Percentiles rank a stretch among this genome's conserved stretches.
Conservation (phyloP, 2,797 vertebrate species). For the Oryzias sinensis region DNA sequence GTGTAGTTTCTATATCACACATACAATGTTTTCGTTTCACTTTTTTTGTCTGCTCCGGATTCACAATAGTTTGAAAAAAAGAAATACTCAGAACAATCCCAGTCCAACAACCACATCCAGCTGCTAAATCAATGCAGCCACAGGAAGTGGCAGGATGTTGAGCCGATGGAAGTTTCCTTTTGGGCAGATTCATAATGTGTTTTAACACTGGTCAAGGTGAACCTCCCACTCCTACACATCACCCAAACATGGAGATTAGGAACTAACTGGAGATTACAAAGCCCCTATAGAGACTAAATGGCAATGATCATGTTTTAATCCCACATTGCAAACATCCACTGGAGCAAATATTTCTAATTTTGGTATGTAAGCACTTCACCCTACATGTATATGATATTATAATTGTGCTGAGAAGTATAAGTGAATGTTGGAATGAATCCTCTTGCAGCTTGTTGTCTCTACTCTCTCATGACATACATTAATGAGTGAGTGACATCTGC, state of each 20-base stretch:
- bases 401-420: slow-evolving; percentile 3
- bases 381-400: too few relatives aligned
- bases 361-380: too few relatives aligned
- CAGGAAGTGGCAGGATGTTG: slow-evolving; percentile 69
- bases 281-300: slow-evolving; percentile 12
- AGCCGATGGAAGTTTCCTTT: slow-evolving; percentile 71
- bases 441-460: slow-evolving; percentile 18
- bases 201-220: slow-evolving; percentile 62
- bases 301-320: too few relatives aligned
- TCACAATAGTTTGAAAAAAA: too few relatives aligned
- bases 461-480: slow-evolving; percentile 62
- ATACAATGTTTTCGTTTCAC: too few relatives aligned
- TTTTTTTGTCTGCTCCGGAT: too few relatives aligned
- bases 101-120: slow-evolving; percentile 16
- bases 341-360: too few relatives aligned
- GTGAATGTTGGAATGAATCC: slow-evolving; percentile 13
- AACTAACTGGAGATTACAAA: slow-evolving; percentile 47
- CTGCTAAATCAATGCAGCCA: slow-evolving; percentile 53
- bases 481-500: slow-evolving; percentile 83
- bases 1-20: too few relatives aligned
- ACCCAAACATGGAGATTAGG: slow-evolving; percentile 34
- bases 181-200: slow-evolving; percentile 44
- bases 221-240: slow-evolving; percentile 31
- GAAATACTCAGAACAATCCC: not conserved
- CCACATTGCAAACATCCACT: too few relatives aligned